A percentile compares a stretch with the other conserved stretches of the same genome.
Evolutionary conservation across 1,140 invertebrate genomes (phyloP).

Genomic region (Trichonephila clavata): DNA sequence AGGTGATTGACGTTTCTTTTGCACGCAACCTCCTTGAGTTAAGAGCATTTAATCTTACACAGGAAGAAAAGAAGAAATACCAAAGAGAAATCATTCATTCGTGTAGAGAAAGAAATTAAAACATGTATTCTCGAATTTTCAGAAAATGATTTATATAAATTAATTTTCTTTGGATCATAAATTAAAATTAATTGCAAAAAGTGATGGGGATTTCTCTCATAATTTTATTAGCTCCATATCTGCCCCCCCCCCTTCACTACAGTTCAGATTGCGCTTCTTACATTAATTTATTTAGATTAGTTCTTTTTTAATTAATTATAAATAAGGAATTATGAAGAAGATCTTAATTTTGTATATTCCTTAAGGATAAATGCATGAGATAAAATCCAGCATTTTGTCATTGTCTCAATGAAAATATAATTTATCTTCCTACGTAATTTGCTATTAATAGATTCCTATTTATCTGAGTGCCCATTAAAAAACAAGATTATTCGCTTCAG

Average conservation of each 20-base stretch:
- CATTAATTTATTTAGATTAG: too few relatives aligned
- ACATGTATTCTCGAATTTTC: not conserved
- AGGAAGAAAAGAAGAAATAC: not conserved
- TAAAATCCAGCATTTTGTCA: not conserved
- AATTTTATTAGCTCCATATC: too few relatives aligned
- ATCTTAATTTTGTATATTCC: too few relatives aligned
- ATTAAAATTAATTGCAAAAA: too few relatives aligned
- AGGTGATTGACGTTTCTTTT: conserved; percentile 16
- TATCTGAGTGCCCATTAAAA: not conserved
- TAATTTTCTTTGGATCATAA: too few relatives aligned
- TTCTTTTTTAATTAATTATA: too few relatives aligned
- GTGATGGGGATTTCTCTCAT: too few relatives aligned
- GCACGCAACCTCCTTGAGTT: conserved; percentile 2
- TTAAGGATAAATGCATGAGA: too few relatives aligned
- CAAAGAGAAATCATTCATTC: not conserved
- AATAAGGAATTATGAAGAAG: too few relatives aligned
- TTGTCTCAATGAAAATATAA: not conserved
- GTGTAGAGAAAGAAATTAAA: not conserved
- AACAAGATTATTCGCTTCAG: not conserved
- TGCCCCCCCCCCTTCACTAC: too few relatives aligned
- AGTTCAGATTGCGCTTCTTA: too few relatives aligned
- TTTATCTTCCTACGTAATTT: not conserved
- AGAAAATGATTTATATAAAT: too few relatives aligned
- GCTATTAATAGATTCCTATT: not conserved
- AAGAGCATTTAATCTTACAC: not conserved